Percentiles rank a stretch among this genome's conserved stretches.
These are phyloP conservation scores for Hermetia illucens DNA, from an alignment of 1,140 invertebrate species.

Conservation along the genomic window DNA sequence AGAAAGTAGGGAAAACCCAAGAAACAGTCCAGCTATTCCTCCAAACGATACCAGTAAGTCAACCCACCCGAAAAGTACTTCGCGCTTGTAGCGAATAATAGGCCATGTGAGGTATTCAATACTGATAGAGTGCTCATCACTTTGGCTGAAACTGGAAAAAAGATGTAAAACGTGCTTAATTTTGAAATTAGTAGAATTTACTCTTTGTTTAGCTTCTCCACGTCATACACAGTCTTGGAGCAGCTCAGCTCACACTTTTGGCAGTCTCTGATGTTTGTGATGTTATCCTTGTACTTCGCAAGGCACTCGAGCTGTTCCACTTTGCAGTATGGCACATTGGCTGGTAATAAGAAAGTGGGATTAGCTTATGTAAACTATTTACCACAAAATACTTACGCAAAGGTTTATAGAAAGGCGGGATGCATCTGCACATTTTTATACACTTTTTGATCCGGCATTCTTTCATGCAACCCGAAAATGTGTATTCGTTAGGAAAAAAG, in stretches of 20 bases:
- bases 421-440: constrained; percentile 43
- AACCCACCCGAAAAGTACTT: constrained; percentile 63
- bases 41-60: constrained; percentile 49
- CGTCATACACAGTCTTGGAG: constrained; percentile 54
- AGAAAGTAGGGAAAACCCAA: constrained; percentile 57
- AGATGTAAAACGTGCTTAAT: too few relatives aligned
- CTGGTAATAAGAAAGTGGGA: constrained; percentile 15
- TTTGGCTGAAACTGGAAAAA: constrained; percentile 12
- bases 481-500: constrained; percentile 41
- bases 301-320: constrained; percentile 42
- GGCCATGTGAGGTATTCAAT: constrained; percentile 54
- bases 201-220: constrained; percentile 50
- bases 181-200: constrained; percentile 14
- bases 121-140: constrained; percentile 16
- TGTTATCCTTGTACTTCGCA: constrained; percentile 34
- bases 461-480: constrained; percentile 50
- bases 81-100: constrained; percentile 54
- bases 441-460: constrained; percentile 49
- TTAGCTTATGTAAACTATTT: constrained; percentile 3
- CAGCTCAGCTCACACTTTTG: constrained; percentile 50
- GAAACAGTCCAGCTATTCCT: constrained; percentile 54
- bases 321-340: constrained; percentile 37
- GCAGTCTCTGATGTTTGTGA: constrained; percentile 43
- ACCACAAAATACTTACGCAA: constrained; percentile 23
- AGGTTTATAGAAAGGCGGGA: constrained; percentile 47